Evolutionary conservation across 2,113 vertebrate species (phyloP).

Genomic region (Oxyura jamaicensis): DNA sequence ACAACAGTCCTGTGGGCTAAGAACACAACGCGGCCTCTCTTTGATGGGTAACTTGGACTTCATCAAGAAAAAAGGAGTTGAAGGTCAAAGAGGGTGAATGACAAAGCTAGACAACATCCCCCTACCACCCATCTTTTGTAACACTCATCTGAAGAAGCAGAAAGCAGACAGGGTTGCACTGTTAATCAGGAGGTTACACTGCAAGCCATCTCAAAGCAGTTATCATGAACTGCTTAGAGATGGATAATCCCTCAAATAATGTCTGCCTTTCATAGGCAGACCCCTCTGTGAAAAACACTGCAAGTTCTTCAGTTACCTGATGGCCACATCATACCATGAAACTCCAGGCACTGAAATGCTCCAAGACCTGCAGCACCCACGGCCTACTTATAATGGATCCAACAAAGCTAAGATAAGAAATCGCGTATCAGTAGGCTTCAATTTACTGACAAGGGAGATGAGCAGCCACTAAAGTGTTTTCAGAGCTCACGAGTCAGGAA

Average conservation of each 20-base stretch:
- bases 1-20: not conserved
- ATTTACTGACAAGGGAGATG: not conserved
- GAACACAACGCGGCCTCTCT: not conserved
- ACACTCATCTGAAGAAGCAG: not conserved
- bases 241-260: not conserved
- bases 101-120: not conserved
- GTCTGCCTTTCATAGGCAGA: not conserved
- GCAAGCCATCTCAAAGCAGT: not conserved
- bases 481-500: not conserved
- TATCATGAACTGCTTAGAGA: not conserved
- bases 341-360: not conserved
- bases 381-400: not conserved
- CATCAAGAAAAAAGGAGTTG: not conserved
- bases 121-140: not conserved
- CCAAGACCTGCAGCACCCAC: not conserved
- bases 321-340: not conserved
- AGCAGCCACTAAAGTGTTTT: not conserved
- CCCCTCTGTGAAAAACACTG: not conserved
- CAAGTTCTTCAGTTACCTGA: not conserved
- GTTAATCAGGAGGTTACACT: not conserved
- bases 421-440: not conserved
- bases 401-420: not conserved
- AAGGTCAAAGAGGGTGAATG: not conserved
- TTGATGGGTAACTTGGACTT: not conserved
- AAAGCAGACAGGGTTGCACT: not conserved